Evolutionary conservation across 2,113 vertebrate species (phyloP).

Genomic region (Eira barbara): DNA sequence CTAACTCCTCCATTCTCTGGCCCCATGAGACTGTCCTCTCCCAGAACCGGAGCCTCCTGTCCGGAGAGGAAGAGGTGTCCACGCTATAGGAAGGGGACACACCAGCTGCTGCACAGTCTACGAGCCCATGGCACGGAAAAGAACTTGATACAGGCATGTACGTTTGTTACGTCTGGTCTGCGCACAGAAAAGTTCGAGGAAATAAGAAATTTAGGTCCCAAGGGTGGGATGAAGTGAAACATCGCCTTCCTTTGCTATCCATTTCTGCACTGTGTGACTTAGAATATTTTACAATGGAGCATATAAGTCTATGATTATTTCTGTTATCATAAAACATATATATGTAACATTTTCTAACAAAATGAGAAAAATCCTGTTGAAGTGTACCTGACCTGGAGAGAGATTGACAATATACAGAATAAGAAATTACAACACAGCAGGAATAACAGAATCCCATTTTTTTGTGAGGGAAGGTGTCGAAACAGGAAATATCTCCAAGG

Average conservation of each 20-base stretch:
- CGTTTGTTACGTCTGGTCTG: background rate
- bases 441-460: background rate
- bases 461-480: background rate
- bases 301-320: background rate
- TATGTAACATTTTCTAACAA: background rate
- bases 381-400: background rate
- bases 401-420: background rate
- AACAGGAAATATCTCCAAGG: background rate
- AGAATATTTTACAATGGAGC: background rate
- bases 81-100: no score
- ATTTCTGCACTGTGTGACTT: background rate
- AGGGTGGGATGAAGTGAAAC: background rate
- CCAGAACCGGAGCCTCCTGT: background rate
- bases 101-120: background rate
- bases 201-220: background rate
- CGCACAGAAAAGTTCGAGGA: background rate
- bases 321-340: background rate
- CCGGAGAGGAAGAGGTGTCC: background rate
- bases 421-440: background rate
- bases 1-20: background rate
- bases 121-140: background rate
- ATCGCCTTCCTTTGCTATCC: background rate
- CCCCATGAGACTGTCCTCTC: background rate
- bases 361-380: background rate
- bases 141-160: accelerated